A percentile compares a stretch with the other conserved stretches of the same genome.
Conservation (phyloP, 2,888 invertebrate genomes). For the Scaptomyza reducta region DNA sequence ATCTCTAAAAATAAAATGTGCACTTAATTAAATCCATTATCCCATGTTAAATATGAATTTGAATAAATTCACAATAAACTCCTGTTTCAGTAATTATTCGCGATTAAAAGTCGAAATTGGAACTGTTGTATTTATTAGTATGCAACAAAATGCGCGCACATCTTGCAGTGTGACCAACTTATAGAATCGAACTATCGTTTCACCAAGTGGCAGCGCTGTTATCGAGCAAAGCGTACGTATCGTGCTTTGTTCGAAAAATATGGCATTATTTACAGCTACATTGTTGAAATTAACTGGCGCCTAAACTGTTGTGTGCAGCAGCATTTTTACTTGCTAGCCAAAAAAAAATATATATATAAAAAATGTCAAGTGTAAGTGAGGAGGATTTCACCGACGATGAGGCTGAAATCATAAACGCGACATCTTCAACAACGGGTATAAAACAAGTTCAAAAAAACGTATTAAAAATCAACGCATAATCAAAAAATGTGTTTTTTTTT, state of each 20-base stretch:
- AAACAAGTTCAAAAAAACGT: background rate
- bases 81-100: background rate
- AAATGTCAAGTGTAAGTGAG: conserved; percentile 52
- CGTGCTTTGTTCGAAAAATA: conserved; percentile 10
- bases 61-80: conserved; percentile 25
- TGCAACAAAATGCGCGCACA: background rate
- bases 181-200: background rate
- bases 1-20: background rate
- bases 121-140: too few relatives aligned
- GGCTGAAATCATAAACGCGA: conserved; percentile 19
- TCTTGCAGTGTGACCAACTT: conserved; percentile 8
- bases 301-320: conserved; percentile 8
- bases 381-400: conserved; percentile 40
- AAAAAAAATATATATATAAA: background rate
- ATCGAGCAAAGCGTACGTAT: background rate
- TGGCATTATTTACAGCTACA: conserved; percentile 23
- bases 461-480: background rate
- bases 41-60: conserved; percentile 12
- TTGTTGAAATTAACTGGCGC: conserved; percentile 51
- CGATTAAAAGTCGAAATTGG: background rate
- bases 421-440: conserved; percentile 47
- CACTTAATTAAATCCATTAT: conserved; percentile 6
- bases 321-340: background rate
- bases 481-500: background rate
- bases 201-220: background rate